Conservation (phyloP, 1,140 invertebrate genomes). For the Drosophila kurseongensis region DNA sequence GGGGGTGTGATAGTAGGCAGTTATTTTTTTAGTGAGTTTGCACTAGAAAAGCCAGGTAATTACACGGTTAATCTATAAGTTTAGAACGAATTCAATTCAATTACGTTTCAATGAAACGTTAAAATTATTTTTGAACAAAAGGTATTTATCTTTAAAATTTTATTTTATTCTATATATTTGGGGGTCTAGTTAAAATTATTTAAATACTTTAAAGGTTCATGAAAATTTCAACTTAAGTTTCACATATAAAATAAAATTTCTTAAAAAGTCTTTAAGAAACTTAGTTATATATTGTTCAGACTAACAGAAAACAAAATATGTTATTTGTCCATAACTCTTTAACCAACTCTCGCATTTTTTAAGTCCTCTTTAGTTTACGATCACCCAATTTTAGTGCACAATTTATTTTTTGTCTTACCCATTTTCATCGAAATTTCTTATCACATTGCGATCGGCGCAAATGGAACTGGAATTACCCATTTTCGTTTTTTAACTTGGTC, state of each 20-base stretch:
- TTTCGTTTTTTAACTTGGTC: conserved; percentile 13
- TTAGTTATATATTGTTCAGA: too few relatives aligned
- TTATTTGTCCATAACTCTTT: not conserved
- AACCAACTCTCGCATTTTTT: conserved; percentile 13
- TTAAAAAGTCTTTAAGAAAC: too few relatives aligned
- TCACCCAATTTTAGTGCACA: not conserved
- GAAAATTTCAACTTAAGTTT: too few relatives aligned
- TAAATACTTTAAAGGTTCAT: too few relatives aligned
- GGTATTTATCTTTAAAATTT: too few relatives aligned
- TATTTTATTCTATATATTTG: not conserved
- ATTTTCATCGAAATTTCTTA: conserved; percentile 71
- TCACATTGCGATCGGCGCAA: conserved; percentile 73
- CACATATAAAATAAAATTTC: too few relatives aligned
- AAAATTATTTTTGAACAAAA: too few relatives aligned
- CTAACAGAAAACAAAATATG: too few relatives aligned
- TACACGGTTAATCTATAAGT: conserved; percentile 6
- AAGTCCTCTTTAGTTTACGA: not conserved
- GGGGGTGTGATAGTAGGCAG: conserved; percentile 7
- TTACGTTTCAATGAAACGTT: too few relatives aligned
- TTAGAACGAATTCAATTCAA: not conserved
- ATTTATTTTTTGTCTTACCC: conserved; percentile 62
- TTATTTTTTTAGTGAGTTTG: conserved; percentile 10
- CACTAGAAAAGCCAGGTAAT: conserved; percentile 16
- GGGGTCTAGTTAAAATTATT: too few relatives aligned
- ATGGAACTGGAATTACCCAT: conserved; percentile 83